A percentile compares a stretch with the other conserved stretches of the same genome.
Conservation (phyloP, 1,140 invertebrate genomes). For the Eubasilissa regina region DNA sequence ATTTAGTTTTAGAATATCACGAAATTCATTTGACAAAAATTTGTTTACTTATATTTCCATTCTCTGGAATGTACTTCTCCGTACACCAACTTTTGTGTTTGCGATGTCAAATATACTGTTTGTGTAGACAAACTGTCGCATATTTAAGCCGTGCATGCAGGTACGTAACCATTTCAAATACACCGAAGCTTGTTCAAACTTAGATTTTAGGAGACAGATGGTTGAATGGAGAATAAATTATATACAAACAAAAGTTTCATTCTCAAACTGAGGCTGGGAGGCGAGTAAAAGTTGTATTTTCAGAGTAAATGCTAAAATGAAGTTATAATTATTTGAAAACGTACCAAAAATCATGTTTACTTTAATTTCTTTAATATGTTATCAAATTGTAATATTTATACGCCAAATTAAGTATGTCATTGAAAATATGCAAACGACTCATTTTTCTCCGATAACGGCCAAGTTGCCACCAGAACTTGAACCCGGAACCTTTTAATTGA, state of each 20-base stretch:
- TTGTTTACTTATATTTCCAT: neutral
- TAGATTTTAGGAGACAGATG: constrained; percentile 55
- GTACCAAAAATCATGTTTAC: too few relatives aligned
- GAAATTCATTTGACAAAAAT: neutral
- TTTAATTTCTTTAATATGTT: too few relatives aligned
- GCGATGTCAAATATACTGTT: constrained; percentile 30
- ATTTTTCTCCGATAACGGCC: too few relatives aligned
- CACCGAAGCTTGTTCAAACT: constrained; percentile 46
- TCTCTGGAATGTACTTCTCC: neutral
- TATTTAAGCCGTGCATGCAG: constrained; percentile 6
- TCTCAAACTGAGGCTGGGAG: neutral
- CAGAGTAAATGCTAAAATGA: too few relatives aligned
- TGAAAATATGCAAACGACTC: too few relatives aligned
- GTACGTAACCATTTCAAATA: constrained; percentile 21
- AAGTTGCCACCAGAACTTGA: too few relatives aligned
- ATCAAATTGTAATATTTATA: too few relatives aligned
- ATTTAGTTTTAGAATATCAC: neutral
- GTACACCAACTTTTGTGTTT: neutral
- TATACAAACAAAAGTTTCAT: constrained; percentile 36
- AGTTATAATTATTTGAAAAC: too few relatives aligned
- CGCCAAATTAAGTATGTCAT: too few relatives aligned
- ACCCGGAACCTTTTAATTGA: too few relatives aligned
- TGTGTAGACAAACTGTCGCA: constrained; percentile 1
- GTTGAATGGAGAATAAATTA: constrained; percentile 54
- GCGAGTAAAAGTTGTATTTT: neutral